Percentiles rank a stretch among this genome's conserved stretches.
phyloP scores from a whole-genome alignment of 1,140 invertebrate genomes.

The Drosophila murphyi region DNA sequence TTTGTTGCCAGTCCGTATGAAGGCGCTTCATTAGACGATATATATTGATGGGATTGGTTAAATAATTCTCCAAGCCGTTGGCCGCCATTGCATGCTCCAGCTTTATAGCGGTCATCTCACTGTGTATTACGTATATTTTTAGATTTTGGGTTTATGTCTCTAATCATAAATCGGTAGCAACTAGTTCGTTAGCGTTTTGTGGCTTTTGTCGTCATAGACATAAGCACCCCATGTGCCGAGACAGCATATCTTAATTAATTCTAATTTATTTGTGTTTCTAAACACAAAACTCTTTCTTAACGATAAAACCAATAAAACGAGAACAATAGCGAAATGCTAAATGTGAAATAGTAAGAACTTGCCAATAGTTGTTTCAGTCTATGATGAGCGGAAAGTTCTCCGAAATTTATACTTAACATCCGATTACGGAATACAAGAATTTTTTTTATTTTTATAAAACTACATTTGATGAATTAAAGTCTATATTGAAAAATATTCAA shows the following conservation, averaged over 20 bases:
- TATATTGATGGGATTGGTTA: slow-evolving; percentile 98
- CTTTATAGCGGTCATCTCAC: slow-evolving; percentile 88
- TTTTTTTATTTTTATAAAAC: too few species aligned
- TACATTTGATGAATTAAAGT: too few species aligned
- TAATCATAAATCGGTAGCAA: slow-evolving; percentile 50
- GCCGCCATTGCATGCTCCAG: slow-evolving; percentile 91
- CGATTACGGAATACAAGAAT: too few species aligned
- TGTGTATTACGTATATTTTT: slow-evolving; percentile 73
- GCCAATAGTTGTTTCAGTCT: slow-evolving; percentile 24
- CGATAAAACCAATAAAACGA: slow-evolving; percentile 46
- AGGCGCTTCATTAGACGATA: slow-evolving; percentile 97
- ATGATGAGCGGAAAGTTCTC: slow-evolving; percentile 9
- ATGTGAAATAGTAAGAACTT: slow-evolving; percentile 30
- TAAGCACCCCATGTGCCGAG: slow-evolving; percentile 35
- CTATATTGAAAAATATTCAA: too few species aligned
- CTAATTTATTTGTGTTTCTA: slow-evolving; percentile 75
- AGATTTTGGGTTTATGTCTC: slow-evolving; percentile 30
- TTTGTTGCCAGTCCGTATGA: slow-evolving; percentile 94
- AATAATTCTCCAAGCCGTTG: slow-evolving; percentile 91
- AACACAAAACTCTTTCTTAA: slow-evolving; percentile 70
- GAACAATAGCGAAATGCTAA: slow-evolving; percentile 72
- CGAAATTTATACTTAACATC: too few species aligned
- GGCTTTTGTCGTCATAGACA: slow-evolving; percentile 58
- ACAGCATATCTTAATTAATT: slow-evolving; percentile 67
- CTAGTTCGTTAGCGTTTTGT: slow-evolving; percentile 63